Conservation (phyloP, 1,140 invertebrate genomes). For the Heliconius hewitsoni region DNA sequence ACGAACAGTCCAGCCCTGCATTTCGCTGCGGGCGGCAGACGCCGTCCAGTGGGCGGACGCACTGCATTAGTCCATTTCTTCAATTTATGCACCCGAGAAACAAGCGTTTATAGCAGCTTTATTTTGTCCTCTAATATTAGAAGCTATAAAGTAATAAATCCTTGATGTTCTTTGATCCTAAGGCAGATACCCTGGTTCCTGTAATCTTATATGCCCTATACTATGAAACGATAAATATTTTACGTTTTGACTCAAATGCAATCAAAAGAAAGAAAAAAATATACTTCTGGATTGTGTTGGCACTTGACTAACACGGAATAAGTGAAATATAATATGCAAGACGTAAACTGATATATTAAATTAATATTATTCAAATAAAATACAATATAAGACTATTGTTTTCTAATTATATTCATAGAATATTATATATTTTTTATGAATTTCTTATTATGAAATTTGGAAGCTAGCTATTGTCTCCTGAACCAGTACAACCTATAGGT, state of each 20-base stretch:
- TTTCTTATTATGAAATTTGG: too few relatives aligned
- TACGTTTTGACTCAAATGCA: neutral
- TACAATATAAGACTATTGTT: too few relatives aligned
- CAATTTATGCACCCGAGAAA: constrained; percentile 57
- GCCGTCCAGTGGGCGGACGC: constrained; percentile 60
- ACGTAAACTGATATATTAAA: too few relatives aligned
- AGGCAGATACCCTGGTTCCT: neutral
- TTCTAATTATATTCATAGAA: too few relatives aligned
- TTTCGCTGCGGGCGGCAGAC: constrained; percentile 49
- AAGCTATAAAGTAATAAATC: neutral
- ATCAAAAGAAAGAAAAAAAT: neutral
- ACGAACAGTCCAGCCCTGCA: constrained; percentile 32
- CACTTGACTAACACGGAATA: neutral
- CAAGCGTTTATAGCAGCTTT: constrained; percentile 15
- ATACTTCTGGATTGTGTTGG: neutral
- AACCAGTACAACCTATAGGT: too few relatives aligned
- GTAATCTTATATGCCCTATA: neutral
- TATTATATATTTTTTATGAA: too few relatives aligned
- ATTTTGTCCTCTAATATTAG: neutral
- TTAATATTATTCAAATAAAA: too few relatives aligned
- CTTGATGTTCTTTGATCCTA: neutral
- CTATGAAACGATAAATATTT: neutral
- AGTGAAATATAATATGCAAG: too few relatives aligned
- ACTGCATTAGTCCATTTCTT: constrained; percentile 60
- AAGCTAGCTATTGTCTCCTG: too few relatives aligned